phyloP scores from a whole-genome alignment of 2,113 vertebrate species.

The Uria aalge region DNA sequence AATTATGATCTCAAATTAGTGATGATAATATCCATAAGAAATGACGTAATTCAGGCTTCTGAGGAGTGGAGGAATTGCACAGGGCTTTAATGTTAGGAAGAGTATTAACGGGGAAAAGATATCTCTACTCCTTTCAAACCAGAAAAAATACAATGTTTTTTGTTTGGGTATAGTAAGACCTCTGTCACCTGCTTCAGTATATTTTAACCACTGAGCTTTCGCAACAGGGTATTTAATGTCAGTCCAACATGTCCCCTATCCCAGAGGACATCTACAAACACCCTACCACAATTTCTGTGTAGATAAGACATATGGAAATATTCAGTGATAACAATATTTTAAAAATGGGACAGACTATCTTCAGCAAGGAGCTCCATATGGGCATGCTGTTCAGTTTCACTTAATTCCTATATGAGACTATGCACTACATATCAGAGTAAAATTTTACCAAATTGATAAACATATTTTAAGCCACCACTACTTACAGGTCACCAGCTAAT shows the following conservation, averaged over 20 bases:
- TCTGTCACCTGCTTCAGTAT: not conserved
- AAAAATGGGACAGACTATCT: not conserved
- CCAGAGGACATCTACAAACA: not conserved
- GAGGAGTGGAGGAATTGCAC: not conserved
- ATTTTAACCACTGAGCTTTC: conserved; percentile 2
- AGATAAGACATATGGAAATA: not conserved
- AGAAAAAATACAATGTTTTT: not conserved
- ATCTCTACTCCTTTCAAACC: not conserved
- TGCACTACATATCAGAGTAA: not conserved
- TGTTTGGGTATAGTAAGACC: not conserved
- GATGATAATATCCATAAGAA: conserved; percentile 7
- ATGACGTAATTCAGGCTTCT: not conserved
- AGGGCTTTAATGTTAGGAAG: not conserved
- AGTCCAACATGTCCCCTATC: not conserved
- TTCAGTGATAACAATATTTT: not conserved
- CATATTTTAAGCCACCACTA: not conserved
- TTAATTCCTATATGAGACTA: not conserved
- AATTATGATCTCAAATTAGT: conserved; percentile 30
- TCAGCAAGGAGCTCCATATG: not conserved
- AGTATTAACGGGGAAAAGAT: not conserved
- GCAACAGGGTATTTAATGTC: not conserved
- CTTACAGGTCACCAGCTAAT: not conserved
- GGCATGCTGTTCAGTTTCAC: not conserved
- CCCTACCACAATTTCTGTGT: not conserved
- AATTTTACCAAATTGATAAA: not conserved